Conservation (phyloP, 2,797 vertebrate species). For the Adelosebastes latens region DNA sequence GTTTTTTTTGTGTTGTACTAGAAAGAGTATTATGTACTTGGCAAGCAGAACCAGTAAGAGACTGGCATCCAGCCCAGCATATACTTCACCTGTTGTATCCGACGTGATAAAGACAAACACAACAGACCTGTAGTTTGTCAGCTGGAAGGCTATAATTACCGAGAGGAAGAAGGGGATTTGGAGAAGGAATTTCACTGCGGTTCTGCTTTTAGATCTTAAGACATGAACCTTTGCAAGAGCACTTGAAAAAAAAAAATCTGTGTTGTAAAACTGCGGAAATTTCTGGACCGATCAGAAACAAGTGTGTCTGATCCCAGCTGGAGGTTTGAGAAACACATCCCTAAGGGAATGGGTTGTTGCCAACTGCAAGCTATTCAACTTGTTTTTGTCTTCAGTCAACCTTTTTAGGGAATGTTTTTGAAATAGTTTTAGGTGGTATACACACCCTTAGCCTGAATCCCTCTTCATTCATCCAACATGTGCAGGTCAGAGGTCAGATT, state of each 20-base stretch:
- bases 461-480: conserved; percentile 18
- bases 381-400: conserved; percentile 27
- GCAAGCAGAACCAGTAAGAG: conserved; percentile 38
- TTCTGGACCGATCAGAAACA: conserved; percentile 19
- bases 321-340: conserved; percentile 18
- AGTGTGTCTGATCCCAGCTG: conserved; percentile 30
- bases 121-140: conserved; percentile 71
- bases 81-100: conserved; percentile 72
- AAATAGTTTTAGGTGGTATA: conserved; percentile 4
- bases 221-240: conserved; percentile 24
- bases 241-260: conserved; percentile 27
- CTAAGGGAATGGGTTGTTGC: conserved; percentile 22
- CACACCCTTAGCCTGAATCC: conserved; percentile 9
- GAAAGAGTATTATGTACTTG: conserved; percentile 36
- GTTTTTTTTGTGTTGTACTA: conserved; percentile 25
- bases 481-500: conserved; percentile 38
- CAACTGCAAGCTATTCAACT: conserved; percentile 18
- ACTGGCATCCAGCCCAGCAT: conserved; percentile 57
- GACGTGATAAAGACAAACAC: conserved; percentile 65
- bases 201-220: conserved; percentile 51
- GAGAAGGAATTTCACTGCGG: conserved; percentile 61
- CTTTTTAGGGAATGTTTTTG: conserved; percentile 30
- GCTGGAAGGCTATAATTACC: conserved; percentile 73
- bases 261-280: conserved; percentile 23
- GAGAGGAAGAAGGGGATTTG: conserved; percentile 67